Evolutionary conservation across 1,140 invertebrate species (phyloP).

Genomic region (Cyrtorhinus lividipennis): DNA sequence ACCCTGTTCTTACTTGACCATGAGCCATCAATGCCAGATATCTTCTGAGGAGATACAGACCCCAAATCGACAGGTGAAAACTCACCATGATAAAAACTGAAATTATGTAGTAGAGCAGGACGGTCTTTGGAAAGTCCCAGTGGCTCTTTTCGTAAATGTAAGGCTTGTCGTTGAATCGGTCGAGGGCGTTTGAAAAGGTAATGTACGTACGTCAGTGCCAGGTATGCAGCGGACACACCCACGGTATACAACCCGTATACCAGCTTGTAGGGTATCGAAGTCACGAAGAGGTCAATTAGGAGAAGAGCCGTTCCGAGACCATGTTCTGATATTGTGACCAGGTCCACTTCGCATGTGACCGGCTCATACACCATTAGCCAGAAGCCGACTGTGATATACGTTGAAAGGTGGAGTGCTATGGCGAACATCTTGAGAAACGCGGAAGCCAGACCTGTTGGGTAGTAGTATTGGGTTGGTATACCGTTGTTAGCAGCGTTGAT

Average conservation of each 20-base stretch:
- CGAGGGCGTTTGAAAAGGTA: background rate
- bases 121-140: background rate
- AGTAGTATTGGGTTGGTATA: background rate
- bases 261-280: background rate
- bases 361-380: background rate
- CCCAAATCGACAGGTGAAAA: background rate
- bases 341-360: background rate
- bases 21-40: background rate
- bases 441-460: background rate
- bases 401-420: background rate
- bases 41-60: background rate
- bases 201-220: background rate
- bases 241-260: background rate
- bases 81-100: background rate
- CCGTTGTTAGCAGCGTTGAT: background rate
- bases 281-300: background rate
- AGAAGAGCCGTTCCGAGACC: background rate
- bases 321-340: background rate
- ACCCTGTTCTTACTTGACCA: too few species aligned
- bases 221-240: background rate
- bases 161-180: background rate
- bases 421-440: background rate
- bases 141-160: background rate
- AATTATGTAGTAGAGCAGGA: background rate
- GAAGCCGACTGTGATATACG: background rate